Evolutionary conservation across 2,888 invertebrate genomes (phyloP).

Genomic region (Rotaria socialis): DNA sequence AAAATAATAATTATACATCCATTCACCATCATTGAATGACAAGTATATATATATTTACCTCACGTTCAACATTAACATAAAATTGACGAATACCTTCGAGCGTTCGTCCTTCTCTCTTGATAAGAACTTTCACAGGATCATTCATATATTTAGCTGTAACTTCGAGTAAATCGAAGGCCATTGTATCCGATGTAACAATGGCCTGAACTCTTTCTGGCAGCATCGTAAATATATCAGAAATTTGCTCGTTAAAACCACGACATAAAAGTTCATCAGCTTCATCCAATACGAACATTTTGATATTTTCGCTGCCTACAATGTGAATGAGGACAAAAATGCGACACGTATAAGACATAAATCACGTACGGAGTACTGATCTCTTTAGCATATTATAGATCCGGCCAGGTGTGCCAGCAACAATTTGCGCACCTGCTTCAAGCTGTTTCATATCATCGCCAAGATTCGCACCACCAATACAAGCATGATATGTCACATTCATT

Average conservation of each 20-base stretch:
- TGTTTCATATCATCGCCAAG: conserved; percentile 93
- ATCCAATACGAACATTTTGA: conserved; percentile 80
- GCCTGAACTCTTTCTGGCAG: conserved; percentile 85
- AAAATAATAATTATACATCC: not conserved
- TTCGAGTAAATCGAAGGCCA: conserved; percentile 94
- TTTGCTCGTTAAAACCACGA: conserved; percentile 97
- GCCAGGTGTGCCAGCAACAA: conserved; percentile 96
- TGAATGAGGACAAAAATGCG: not conserved
- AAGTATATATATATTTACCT: conserved; percentile 72
- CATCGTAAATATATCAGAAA: conserved; percentile 93
- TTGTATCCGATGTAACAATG: conserved; percentile 93
- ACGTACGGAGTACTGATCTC: conserved; percentile 74
- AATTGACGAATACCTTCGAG: conserved; percentile 96
- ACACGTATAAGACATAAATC: not conserved
- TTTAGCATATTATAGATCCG: conserved; percentile 95
- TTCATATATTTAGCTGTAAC: conserved; percentile 97
- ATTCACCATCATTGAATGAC: too few species aligned
- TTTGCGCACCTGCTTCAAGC: conserved; percentile 84
- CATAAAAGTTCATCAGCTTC: conserved; percentile 99
- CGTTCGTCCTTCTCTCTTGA: conserved; percentile 91
- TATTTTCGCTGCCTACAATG: too few species aligned
- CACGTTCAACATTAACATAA: conserved; percentile 84
- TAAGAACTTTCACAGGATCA: conserved; percentile 87
- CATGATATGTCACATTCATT: conserved; percentile 93
- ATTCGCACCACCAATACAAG: conserved; percentile 97